Base-by-base conservation (phyloP, 1,140 invertebrate genomes). In the Drosophila micromelanica region DNA sequence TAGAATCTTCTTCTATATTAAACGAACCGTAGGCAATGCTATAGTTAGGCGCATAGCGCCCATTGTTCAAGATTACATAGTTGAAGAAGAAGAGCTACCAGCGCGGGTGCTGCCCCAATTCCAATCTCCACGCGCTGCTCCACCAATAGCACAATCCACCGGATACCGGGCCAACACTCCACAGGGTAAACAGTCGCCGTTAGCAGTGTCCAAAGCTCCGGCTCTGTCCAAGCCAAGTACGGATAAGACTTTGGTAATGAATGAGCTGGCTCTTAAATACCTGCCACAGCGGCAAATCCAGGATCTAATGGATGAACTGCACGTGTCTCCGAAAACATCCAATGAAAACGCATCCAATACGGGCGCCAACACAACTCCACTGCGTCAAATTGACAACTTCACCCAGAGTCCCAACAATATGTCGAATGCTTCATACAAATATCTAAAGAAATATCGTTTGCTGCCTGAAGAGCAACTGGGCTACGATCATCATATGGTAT, bases 401-500 rank as follows among this genome's bases (percentile, higher is more conserved):
- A 35, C 57, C 0, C 80, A 73, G 13, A 76, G 86, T 45, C 86
- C 90, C 0, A 87, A 76, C 23, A 89, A 91, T 49, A 84, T 91
- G n/a, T 91, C 90, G 1, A 91, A 91, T 72, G 90, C 90, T 7
- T 91, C 90, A 2, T 91, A 91, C 35, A 91, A 89, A 52, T 91
- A 91, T 48, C 54, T 91, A 0, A 91, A 91, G 13, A 91, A 91
- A 48, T 91, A 91, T 76, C 77, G 90, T 1, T 51, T 91, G 17
- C 15, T 91, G 8, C 86, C 90, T 5, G 90, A 91, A 23, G 86
- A 81, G 43, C 67, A 91, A 32, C 20, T 78, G 57, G 59, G 52
- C 1, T 72, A 76, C 32, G 48, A 62, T 59, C 63, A 70, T 20
- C 60, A 49, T 45, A 45, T 49, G 35, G 23, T 43, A 1, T 57